Evolutionary conservation across 2,888 invertebrate species (phyloP), one percentile per base, ranked within the genome.

Genomic region (Anoplius nigerrimus): DNA sequence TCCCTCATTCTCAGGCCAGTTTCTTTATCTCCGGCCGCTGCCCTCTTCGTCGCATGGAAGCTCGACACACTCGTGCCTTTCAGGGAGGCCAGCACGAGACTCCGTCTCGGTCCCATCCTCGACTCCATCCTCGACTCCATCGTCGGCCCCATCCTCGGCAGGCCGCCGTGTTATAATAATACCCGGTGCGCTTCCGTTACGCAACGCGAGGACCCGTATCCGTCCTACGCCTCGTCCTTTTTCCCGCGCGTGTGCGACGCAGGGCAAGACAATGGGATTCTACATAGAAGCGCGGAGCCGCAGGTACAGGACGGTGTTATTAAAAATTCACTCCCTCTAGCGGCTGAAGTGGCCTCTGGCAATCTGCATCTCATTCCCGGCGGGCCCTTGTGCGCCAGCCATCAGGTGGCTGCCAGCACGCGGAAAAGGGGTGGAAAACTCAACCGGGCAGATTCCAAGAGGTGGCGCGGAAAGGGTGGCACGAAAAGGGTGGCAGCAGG

Each of bases 341-440:
- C 78, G 80, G 78, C 76, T 88, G 86, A 86, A 88, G 88, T 88
- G 86, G 88, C 88, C 87, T 84, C 84, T 83, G 84, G 88, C 88
- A 88, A 88, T 88, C 88, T 88, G 88, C 88, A 88, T 88, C 87
- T 88, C 88, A 88, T 88, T 88, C 87, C 87, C 84, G 82, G 80
- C 76, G 83, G 84, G 83, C 75, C 76, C 79, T 80, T 79, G 78
- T 78, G 75, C 78, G 68, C 69, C 51, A 51, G 60, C 52, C 18
- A 60, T 79, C 79, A 79, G 79, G 79, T 79, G 79, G 79, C 79
- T 79, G 77, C 64, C 79, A 79, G 69, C 69, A 64, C 71, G 71
- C 76, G 62, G 65, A 72, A 80, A 80, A 77, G 70, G 75, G 76
- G 64, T 69, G 67, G 74, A 74, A 76, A 73, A 59, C 78, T 70